These are phyloP conservation scores for Apantesis nais DNA, from an alignment of 2,888 invertebrate genomes.

Conservation along the genomic window DNA sequence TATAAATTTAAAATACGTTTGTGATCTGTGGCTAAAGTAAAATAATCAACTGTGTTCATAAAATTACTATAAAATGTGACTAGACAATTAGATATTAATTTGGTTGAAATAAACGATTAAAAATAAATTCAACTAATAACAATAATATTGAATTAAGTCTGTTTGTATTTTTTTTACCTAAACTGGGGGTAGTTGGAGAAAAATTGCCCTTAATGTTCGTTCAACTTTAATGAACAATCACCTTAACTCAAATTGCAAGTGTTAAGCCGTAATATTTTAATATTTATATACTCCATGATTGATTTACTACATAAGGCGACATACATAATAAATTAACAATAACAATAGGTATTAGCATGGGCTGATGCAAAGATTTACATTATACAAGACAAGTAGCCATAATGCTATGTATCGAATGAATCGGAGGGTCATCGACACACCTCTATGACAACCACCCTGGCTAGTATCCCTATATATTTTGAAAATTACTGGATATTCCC, in stretches of 20 bases:
- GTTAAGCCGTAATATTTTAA: conserved; percentile 23
- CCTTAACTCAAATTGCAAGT: neutral
- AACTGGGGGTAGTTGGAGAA: neutral
- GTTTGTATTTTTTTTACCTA: too few species aligned
- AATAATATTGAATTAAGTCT: too few species aligned
- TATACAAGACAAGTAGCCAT: conserved; percentile 34
- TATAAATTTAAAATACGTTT: too few species aligned
- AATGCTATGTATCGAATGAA: conserved; percentile 50
- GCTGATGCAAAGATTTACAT: conserved; percentile 43
- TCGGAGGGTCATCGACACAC: conserved; percentile 54
- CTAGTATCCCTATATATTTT: conserved; percentile 20
- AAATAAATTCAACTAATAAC: too few species aligned
- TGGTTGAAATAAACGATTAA: too few species aligned
- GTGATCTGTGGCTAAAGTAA: too few species aligned
- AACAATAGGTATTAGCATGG: conserved; percentile 41
- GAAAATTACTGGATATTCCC: conserved; percentile 5
- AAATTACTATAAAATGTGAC: too few species aligned
- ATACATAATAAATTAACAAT: conserved; percentile 38
- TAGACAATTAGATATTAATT: too few species aligned
- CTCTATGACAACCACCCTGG: conserved; percentile 43
- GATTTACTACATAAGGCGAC: conserved; percentile 36
- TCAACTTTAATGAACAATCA: neutral
- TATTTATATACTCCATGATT: conserved; percentile 28
- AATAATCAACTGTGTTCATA: too few species aligned
- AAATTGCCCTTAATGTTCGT: neutral